phyloP scores from a whole-genome alignment of 2,888 invertebrate species.

The Augochlorella aurata region DNA sequence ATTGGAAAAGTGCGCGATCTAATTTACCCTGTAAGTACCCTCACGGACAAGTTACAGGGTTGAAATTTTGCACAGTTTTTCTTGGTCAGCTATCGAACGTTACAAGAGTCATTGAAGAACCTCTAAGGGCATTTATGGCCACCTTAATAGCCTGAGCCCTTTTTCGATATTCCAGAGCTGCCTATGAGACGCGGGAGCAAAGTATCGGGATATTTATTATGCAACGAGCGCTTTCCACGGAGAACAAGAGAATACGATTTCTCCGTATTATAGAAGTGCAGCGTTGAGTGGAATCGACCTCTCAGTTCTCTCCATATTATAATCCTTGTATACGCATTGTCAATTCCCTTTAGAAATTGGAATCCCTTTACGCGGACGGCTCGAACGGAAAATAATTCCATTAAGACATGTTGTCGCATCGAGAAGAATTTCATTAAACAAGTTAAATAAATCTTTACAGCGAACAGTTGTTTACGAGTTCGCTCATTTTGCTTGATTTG shows the following conservation, averaged over 20 bases:
- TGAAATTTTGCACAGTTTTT: no score
- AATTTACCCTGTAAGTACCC: no score
- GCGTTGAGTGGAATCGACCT: not conserved
- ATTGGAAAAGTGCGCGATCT: no score
- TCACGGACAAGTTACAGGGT: no score
- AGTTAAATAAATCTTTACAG: not conserved
- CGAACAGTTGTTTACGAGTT: not conserved
- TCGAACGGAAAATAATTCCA: not conserved
- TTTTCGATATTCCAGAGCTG: conserved; percentile 49
- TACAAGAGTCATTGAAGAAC: no score
- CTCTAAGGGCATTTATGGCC: no score
- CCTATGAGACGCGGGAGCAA: conserved; percentile 27
- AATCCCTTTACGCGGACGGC: not conserved
- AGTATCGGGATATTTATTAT: conserved; percentile 50
- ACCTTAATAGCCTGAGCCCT: no score
- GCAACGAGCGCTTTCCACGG: conserved; percentile 15
- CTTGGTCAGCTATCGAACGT: no score
- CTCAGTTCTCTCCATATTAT: not conserved
- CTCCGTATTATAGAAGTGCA: conserved; percentile 23
- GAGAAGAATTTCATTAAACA: not conserved
- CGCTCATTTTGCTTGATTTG: not conserved
- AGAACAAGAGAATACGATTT: conserved; percentile 13
- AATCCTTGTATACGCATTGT: not conserved
- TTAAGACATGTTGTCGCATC: not conserved
- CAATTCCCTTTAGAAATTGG: not conserved